phyloP scores from a whole-genome alignment of 2,113 vertebrate genomes.

The Panthera tigris region DNA sequence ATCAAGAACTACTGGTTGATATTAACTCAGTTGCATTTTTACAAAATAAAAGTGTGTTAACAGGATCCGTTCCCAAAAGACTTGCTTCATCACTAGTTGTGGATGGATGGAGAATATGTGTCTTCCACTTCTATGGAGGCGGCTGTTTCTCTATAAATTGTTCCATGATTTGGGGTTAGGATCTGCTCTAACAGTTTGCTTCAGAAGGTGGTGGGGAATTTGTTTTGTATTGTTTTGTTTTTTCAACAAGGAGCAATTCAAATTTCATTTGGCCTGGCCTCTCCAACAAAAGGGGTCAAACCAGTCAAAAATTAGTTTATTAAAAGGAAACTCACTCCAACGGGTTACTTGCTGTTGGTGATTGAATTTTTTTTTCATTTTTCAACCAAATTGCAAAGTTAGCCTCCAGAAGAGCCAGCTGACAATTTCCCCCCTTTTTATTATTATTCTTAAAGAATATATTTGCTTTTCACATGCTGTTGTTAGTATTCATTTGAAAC shows the following conservation, averaged over 20 bases:
- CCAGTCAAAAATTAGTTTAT: not conserved
- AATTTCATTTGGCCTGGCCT: not conserved
- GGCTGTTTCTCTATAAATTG: not conserved
- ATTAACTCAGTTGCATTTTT: not conserved
- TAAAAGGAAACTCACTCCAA: not conserved
- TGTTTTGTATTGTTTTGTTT: not conserved
- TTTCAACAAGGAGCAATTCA: not conserved
- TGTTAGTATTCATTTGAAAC: not conserved
- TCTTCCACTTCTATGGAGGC: rapidly evolving
- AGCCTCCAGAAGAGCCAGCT: not conserved
- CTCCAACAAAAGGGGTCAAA: not conserved
- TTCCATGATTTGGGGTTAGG: not conserved
- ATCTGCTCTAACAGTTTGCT: not conserved
- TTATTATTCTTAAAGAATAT: not conserved
- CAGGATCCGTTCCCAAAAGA: not conserved
- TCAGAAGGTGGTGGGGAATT: not conserved
- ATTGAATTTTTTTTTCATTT: constrained; percentile 2
- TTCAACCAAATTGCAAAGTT: not conserved
- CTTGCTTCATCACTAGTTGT: not conserved
- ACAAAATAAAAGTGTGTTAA: not conserved
- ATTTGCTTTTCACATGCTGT: not conserved
- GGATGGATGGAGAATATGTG: rapidly evolving
- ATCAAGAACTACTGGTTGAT: not conserved
- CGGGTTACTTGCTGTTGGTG: not conserved
- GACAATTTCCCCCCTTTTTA: not conserved